phyloP scores from a whole-genome alignment of 2,888 invertebrate species.

The Mactromeris polynyma region DNA sequence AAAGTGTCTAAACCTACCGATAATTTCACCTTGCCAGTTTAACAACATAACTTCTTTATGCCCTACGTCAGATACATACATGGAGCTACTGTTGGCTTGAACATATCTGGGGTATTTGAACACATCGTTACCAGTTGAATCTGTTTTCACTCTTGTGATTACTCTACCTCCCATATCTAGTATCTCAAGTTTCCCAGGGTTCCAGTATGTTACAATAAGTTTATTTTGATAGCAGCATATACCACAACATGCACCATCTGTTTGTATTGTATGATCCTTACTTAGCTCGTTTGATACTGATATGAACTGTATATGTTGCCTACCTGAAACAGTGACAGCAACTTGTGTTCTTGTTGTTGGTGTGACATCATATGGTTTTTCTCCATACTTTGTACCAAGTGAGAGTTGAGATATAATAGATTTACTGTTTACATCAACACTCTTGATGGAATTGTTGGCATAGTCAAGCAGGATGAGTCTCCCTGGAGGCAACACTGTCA shows the following conservation, averaged over 20 bases:
- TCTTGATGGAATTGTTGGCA: not conserved
- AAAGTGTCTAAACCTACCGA: not conserved
- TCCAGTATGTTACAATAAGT: not conserved
- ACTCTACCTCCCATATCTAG: not conserved
- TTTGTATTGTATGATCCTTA: not conserved
- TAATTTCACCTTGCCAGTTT: not conserved
- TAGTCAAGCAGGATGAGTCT: not conserved
- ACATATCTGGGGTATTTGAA: not conserved
- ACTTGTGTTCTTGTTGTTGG: not conserved
- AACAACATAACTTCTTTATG: not conserved
- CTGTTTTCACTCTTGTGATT: not conserved
- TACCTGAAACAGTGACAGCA: not conserved
- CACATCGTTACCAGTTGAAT: not conserved
- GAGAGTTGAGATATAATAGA: not conserved
- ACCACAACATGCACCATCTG: not conserved
- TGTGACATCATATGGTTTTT: not conserved
- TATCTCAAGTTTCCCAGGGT: not conserved
- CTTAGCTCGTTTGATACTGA: not conserved
- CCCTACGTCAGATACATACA: not conserved
- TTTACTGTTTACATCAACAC: not conserved
- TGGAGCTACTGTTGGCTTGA: not conserved
- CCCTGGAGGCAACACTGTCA: not conserved
- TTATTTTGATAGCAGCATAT: not conserved
- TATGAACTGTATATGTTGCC: slow-evolving; percentile 4
- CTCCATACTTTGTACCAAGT: not conserved